Evolutionary conservation across 2,113 vertebrate species (phyloP), one percentile per base, ranked within the genome.

Genomic region (Mobula hypostoma): DNA sequence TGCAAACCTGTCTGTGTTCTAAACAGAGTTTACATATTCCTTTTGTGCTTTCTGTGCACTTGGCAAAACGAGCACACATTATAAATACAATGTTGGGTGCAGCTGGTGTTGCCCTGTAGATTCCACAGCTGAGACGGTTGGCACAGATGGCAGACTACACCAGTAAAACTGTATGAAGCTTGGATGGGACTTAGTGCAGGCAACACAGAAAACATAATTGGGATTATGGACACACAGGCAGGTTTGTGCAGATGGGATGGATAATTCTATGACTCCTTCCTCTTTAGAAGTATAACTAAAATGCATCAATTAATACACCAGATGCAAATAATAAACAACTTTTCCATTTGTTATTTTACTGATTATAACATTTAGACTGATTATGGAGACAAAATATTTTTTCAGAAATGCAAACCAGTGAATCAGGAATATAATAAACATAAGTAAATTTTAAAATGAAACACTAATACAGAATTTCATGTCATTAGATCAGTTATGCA

Each of bases 91-190:
- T 48, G 91, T 74, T 76, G 70, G 91, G 32, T 72, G 91, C 91
- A 93, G 91, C 91, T 93, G 91, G 91, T 74, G 70, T 72, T 48
- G 91, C 91, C 72, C 21, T 36, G 70, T 40, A 93, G 68, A 93
- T 93, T 93, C 91, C 91, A 93, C 91, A 93, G 70, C 91, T 74
- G 70, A 93, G 68, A 93, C 91, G 56, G 91, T 93, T 74, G 91
- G 91, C 70, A 93, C 91, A 93, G 91, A 93, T 56, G 70, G 91
- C 91, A 74, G 70, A 93, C 70, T 76, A 48, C 36, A 76, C 40
- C 21, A 19, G 48, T 93, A 74, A 93, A 93, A 93, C 91, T 72
- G 70, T 87, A 56, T 93, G 91, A 93, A 93, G 72, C 68, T 9
- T 17, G 32, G 68, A 70, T 36, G 70, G 70, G 68, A 93, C 68